Evolutionary conservation across 2,888 invertebrate species (phyloP).

Genomic region (Drosophila kanekoi): DNA sequence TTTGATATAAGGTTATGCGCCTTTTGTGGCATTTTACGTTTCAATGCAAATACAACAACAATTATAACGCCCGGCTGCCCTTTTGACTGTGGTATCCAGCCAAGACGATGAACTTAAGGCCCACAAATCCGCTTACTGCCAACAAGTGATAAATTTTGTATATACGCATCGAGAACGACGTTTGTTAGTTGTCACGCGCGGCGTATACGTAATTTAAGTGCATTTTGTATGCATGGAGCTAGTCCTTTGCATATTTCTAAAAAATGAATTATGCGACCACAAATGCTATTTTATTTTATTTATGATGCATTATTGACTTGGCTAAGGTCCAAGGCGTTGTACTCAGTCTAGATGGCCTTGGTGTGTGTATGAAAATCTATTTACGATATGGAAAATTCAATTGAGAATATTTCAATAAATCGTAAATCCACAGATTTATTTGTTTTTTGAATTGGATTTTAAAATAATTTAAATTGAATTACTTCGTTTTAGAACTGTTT

Average conservation of each 20-base stretch:
- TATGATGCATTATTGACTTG: conserved; percentile 28
- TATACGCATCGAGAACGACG: neutral
- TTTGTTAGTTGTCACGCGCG: conserved; percentile 21
- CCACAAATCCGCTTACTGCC: conserved; percentile 52
- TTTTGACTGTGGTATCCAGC: conserved; percentile 5
- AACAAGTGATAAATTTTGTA: conserved; percentile 40
- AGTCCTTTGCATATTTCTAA: conserved; percentile 19
- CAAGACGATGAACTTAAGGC: conserved; percentile 40
- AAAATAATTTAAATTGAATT: neutral
- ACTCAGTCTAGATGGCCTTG: neutral
- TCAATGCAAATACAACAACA: conserved; percentile 39
- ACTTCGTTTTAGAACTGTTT: neutral
- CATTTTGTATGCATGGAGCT: conserved; percentile 26
- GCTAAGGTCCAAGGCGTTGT: conserved; percentile 19
- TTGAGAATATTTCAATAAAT: conserved; percentile 29
- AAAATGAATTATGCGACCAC: conserved; percentile 29
- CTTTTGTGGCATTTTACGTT: conserved; percentile 38
- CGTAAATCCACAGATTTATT: neutral
- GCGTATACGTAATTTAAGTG: conserved; percentile 53
- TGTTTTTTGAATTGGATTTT: conserved; percentile 4
- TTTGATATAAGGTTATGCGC: conserved; percentile 35
- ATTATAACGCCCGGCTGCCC: conserved; percentile 35
- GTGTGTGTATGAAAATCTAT: neutral
- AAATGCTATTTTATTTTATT: conserved; percentile 16
- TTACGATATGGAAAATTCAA: conserved; percentile 31